Evolutionary conservation across 2,797 vertebrate genomes (phyloP).

Genomic region (Cyclura pinguis): DNA sequence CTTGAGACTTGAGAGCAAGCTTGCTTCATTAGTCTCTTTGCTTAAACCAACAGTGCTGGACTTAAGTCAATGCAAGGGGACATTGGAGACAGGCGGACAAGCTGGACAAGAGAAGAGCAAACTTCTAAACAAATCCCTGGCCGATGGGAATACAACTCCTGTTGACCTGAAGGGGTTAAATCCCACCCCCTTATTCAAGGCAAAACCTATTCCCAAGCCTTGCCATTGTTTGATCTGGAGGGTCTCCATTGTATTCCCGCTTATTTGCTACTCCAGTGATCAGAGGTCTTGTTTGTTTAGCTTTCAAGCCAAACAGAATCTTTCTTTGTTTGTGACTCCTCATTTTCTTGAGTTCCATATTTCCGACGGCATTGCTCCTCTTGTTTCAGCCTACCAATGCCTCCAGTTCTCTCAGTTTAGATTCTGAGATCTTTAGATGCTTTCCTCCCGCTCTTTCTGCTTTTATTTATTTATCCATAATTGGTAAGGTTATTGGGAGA

Average conservation of each 20-base stretch:
- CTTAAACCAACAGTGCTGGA: background rate
- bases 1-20: background rate
- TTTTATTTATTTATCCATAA: background rate
- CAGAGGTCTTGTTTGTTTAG: constrained; percentile 29
- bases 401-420: background rate
- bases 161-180: constrained; percentile 18
- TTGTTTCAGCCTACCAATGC: background rate
- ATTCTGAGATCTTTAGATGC: background rate
- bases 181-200: background rate
- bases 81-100: background rate
- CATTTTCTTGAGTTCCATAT: background rate
- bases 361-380: background rate
- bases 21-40: background rate
- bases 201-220: constrained; percentile 2
- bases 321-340: background rate
- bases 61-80: background rate
- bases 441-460: too few relatives aligned
- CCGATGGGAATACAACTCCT: background rate
- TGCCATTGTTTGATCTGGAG: constrained; percentile 25
- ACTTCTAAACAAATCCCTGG: background rate
- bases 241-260: constrained; percentile 16
- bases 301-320: constrained; percentile 16
- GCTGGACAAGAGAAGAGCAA: background rate
- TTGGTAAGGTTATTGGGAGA: background rate
- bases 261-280: constrained; percentile 20